Evolutionary conservation across 2,113 vertebrate species (phyloP), one percentile per base, ranked within the genome.

Genomic region (Centrocercus urophasianus): DNA sequence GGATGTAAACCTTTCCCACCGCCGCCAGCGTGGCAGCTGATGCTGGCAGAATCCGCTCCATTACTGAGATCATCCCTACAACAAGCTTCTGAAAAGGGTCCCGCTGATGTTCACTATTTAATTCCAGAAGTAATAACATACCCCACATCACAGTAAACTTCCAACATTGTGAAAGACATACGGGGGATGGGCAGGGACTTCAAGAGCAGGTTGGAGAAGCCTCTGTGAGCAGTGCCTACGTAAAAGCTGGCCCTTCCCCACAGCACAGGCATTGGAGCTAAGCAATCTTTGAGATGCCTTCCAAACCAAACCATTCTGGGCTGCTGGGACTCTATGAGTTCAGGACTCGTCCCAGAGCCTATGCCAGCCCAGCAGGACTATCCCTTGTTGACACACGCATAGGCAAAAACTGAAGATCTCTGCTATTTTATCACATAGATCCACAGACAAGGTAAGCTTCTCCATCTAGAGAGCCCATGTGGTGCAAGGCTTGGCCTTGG

Each of bases 21-120:
- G 38, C 0, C 1, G 60, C 73, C 4, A 24, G 48, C 0, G 1
- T 1, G 1, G 80, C 42, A 75, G 80, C n/a, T 73, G 74, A 69
- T 2, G 2, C 71, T 75, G 74, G 30, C 67, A 88, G 64, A 64
- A 77, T 40, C 36, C 1, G 0, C 73, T 70, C 67, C 2, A 0
- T 17, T 6, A 1, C 36, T 7, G 21, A 69, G 30, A 22, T 34
- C 47, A 54, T 22, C 40, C 8, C 42, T 47, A 65, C 60, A 75
- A 75, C 7, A 48, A 82, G 4, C 9, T 73, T 47, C 56, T 74
- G 42, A 42, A 91, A 69, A 77, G 17, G 34, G 18, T 45, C 32
- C 28, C 52, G 73, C 17, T 6, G 8, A 22, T 76, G 48, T 10
- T 0, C 1, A 66, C 18, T 18, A 45, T 22, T 86, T 76, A 45